phyloP scores from a whole-genome alignment of 2,888 invertebrate species.

The Stegophylla sp. region DNA sequence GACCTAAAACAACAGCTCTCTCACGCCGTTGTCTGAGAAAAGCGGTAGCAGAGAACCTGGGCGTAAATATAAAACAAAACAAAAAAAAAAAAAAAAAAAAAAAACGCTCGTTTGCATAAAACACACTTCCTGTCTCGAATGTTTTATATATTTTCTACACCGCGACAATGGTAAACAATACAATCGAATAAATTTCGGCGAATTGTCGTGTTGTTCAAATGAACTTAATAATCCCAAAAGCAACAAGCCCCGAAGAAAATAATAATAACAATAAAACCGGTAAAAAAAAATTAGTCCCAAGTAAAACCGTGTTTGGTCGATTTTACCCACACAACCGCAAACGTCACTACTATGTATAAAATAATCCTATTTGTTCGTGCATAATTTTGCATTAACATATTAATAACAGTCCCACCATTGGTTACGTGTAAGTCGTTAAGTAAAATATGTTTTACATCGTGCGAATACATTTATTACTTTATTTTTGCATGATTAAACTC shows the following conservation, averaged over 20 bases:
- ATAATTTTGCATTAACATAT: constrained; percentile 29
- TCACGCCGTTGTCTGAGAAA: not conserved
- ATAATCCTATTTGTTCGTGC: constrained; percentile 28
- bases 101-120: constrained; percentile 55
- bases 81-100: constrained; percentile 56
- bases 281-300: constrained; percentile 13
- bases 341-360: too few relatives aligned
- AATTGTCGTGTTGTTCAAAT: constrained; percentile 44
- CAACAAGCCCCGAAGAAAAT: constrained; percentile 43
- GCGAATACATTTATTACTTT: constrained; percentile 12
- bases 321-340: not conserved
- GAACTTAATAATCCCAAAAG: constrained; percentile 53
- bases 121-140: constrained; percentile 40
- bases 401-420: constrained; percentile 12
- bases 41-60: constrained; percentile 22
- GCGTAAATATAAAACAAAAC: constrained; percentile 54
- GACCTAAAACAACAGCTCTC: constrained; percentile 55
- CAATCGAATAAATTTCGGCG: constrained; percentile 51
- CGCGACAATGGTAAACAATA: constrained; percentile 46
- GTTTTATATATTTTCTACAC: constrained; percentile 56
- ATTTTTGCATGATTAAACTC: not conserved
- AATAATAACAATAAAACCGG: constrained; percentile 20
- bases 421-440: constrained; percentile 22
- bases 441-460: constrained; percentile 20
- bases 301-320: constrained; percentile 29